Base-by-base conservation (phyloP, 2,113 vertebrate species). In the Dasyprocta punctata region DNA sequence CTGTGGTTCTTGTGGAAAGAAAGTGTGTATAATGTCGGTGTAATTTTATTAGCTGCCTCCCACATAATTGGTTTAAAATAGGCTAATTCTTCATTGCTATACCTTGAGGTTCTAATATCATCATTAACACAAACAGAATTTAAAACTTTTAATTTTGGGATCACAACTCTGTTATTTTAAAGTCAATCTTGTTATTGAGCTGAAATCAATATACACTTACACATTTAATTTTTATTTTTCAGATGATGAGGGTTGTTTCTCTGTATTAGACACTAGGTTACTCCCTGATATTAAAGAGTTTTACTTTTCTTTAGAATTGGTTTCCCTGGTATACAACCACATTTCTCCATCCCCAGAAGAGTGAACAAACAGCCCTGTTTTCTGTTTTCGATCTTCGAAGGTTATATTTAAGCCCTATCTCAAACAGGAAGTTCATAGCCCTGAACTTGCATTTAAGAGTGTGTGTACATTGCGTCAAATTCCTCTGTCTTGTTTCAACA, bases 1-100 rank as follows among this genome's bases (percentile, higher is more conserved):
- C 86, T 63, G 22, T 96, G 77, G 81, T 97, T 97, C 89, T 96
- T 94, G 49, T 90, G 58, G 58, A 96, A 97, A 96, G 84, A 96
- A 95, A 96, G 44, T 93, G 1, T 94, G 93, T 89, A 95, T 92
- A 97, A 95, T 65, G 69, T 78, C 89, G 95, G n/a, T 0, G 0
- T 91, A 89, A 96, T 96, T 98, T 97, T 98, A 96, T 98, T 97
- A 98, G 94, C 87, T 96, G 30, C 81, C 94, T 95, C 28, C 90
- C 82, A 96, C 86, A 98, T 80, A 98, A 67, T 95, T 97, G 86
- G 87, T 96, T 97, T 98, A 95, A 96, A 96, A 89, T 78, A 97
- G 98, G 78, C 60, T 92, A 94, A 93, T 83, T 92, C 82, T 94
- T 98, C 20, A 89, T 83, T 94, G 94, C 94, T 77, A 92, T 96